Evolutionary conservation across 2,113 vertebrate species (phyloP).

Genomic region (Myrmophylax atrothorax): DNA sequence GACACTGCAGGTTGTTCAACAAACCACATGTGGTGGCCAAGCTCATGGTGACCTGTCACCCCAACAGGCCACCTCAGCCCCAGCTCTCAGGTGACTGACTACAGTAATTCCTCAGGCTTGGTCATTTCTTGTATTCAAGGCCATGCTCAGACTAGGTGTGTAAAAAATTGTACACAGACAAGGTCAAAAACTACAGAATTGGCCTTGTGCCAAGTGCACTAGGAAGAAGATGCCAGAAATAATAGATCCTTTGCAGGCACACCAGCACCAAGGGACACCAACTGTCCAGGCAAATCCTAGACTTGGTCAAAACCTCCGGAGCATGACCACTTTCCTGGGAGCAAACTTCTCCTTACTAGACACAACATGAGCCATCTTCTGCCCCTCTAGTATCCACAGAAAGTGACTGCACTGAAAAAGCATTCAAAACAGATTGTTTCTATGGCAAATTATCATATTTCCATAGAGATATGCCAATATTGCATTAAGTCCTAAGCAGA

Average conservation of each 20-base stretch:
- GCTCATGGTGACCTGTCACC: not conserved
- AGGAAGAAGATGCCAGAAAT: not conserved
- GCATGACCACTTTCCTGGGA: not conserved
- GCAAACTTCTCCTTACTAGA: not conserved
- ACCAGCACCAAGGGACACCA: not conserved
- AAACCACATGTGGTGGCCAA: not conserved
- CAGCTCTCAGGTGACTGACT: not conserved
- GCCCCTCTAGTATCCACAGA: not conserved
- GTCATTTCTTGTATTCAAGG: not conserved
- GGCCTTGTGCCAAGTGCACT: not conserved
- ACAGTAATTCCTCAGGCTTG: not conserved
- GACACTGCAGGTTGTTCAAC: not conserved
- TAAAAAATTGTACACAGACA: not conserved
- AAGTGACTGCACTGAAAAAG: not conserved
- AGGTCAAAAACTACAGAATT: not conserved
- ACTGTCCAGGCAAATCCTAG: not conserved
- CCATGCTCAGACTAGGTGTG: fast-evolving
- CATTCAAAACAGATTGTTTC: not conserved
- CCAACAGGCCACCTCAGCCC: not conserved
- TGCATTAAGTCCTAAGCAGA: not conserved
- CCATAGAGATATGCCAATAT: not conserved
- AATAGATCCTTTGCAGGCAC: not conserved
- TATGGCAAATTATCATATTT: not conserved
- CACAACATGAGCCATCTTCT: not conserved
- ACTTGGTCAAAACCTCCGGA: not conserved